Conservation (phyloP, 2,888 invertebrate genomes). For the Orthosia gothica region DNA sequence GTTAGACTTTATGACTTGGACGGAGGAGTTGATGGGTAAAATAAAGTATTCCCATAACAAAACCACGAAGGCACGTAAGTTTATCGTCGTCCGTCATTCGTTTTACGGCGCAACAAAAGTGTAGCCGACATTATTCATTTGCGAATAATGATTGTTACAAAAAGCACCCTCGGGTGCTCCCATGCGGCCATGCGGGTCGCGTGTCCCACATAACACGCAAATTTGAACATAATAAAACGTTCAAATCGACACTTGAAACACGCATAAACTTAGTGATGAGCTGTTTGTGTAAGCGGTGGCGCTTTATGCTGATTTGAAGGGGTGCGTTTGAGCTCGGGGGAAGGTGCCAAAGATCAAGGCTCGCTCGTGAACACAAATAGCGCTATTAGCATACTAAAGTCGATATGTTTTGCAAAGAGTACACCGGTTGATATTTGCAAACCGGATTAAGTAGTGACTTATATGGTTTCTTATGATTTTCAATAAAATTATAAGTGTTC, state of each 20-base stretch:
- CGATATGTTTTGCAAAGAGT: constrained; percentile 75
- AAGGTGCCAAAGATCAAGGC: constrained; percentile 86
- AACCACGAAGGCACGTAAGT: constrained; percentile 71
- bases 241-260: constrained; percentile 81
- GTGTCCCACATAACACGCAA: constrained; percentile 89
- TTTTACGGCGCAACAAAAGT: constrained; percentile 73
- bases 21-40: constrained; percentile 59
- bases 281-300: constrained; percentile 71
- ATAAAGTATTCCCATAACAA: constrained; percentile 75
- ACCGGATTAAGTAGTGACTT: constrained; percentile 75
- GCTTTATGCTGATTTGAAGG: constrained; percentile 72
- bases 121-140: constrained; percentile 73
- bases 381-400: constrained; percentile 82
- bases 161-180: constrained; percentile 73
- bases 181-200: constrained; percentile 90
- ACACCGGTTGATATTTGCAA: constrained; percentile 87
- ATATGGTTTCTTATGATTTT: constrained; percentile 67
- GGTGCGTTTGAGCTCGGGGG: constrained; percentile 74
- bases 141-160: constrained; percentile 79
- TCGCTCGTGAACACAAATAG: constrained; percentile 74
- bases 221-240: constrained; percentile 85
- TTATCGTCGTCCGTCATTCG: constrained; percentile 72
- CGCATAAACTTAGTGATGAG: constrained; percentile 77
- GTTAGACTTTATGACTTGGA: constrained; percentile 58
- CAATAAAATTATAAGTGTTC: constrained; percentile 58